Conservation (phyloP, 2,797 vertebrate species). For the Chelon auratus region DNA sequence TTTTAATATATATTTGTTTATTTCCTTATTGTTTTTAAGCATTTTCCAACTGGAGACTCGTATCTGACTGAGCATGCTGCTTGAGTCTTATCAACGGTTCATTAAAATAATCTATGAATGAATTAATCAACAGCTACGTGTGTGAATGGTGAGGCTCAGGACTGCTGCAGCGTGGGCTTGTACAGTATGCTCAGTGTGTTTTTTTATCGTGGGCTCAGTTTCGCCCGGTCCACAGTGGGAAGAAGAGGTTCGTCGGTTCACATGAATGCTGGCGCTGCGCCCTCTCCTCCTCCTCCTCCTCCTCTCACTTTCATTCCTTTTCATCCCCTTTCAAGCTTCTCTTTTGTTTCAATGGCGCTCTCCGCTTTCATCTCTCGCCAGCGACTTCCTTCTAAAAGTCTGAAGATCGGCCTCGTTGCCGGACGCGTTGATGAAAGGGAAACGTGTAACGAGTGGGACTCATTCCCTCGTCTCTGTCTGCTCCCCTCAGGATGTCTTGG, state of each 20-base stretch:
- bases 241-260: slow-evolving; percentile 84
- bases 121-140: neutral
- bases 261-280: slow-evolving; percentile 84
- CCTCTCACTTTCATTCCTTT: slow-evolving; percentile 74
- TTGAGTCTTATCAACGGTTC: neutral
- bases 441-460: neutral
- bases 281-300: slow-evolving; percentile 57
- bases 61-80: neutral
- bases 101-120: neutral
- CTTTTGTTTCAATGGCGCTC: slow-evolving; percentile 45
- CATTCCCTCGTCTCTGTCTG: neutral
- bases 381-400: slow-evolving; percentile 17
- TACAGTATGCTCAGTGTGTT: slow-evolving; percentile 58
- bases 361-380: slow-evolving; percentile 50
- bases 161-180: slow-evolving; percentile 41
- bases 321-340: slow-evolving; percentile 63
- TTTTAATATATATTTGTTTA: neutral
- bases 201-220: slow-evolving; percentile 53
- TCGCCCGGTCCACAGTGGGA: slow-evolving; percentile 63
- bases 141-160: slow-evolving; percentile 32
- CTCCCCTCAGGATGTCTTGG: slow-evolving; percentile 76
- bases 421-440: slow-evolving; percentile 1
- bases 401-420: neutral
- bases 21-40: too few species aligned
- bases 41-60: neutral